These are phyloP conservation scores for Cyanoramphus novaezelandiae DNA, from an alignment of 2,113 vertebrate genomes.

Conservation along the genomic window DNA sequence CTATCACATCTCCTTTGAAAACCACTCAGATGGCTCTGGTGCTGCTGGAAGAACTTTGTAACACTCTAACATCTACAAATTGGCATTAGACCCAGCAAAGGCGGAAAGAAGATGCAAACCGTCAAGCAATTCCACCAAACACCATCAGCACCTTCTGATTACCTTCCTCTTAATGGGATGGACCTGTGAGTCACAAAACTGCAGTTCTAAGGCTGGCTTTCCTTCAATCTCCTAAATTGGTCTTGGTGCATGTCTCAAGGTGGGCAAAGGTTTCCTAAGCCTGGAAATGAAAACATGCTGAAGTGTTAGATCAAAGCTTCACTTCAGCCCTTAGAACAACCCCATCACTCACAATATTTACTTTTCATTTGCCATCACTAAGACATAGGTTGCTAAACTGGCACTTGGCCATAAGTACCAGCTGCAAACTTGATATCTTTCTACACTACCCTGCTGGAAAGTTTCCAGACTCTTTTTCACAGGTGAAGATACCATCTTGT, in stretches of 20 bases:
- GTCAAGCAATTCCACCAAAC: background rate
- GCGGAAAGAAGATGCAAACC: background rate
- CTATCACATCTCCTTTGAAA: background rate
- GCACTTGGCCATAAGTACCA: fast-evolving
- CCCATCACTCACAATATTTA: background rate
- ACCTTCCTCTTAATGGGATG: background rate
- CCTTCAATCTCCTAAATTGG: background rate
- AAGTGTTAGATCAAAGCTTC: background rate
- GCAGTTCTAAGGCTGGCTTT: background rate
- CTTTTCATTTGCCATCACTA: background rate
- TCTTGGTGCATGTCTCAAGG: background rate
- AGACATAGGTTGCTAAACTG: background rate
- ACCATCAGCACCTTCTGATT: background rate
- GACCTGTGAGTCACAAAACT: background rate
- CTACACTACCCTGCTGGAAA: background rate
- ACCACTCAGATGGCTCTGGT: background rate
- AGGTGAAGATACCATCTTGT: background rate
- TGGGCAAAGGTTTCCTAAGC: background rate
- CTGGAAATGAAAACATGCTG: background rate
- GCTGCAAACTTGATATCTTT: background rate
- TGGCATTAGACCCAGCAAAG: fast-evolving
- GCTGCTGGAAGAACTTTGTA: background rate
- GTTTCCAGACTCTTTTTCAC: background rate
- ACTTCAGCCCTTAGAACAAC: background rate
- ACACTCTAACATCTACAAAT: background rate